phyloP scores from a whole-genome alignment of 2,113 vertebrate species.

The Dasypus novemcinctus region DNA sequence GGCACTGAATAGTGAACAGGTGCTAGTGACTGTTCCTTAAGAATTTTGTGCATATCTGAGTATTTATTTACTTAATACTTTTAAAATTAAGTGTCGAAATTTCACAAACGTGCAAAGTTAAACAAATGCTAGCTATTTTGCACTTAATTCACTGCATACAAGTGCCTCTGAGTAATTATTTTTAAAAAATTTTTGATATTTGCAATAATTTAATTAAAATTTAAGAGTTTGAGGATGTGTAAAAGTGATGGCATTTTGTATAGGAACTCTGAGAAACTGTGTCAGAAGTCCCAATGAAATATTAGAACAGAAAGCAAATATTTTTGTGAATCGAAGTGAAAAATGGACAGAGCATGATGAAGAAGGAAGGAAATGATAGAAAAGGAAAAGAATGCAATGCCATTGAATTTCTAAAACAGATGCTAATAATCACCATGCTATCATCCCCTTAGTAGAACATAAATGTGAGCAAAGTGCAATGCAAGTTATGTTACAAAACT shows the following conservation, averaged over 20 bases:
- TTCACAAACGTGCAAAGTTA: constrained; percentile 48
- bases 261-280: neutral
- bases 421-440: neutral
- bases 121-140: constrained; percentile 32
- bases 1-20: constrained; percentile 43
- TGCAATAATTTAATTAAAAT: constrained; percentile 28
- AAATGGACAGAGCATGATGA: neutral
- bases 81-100: constrained; percentile 53
- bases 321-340: neutral
- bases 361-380: neutral
- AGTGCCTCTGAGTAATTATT: constrained; percentile 16
- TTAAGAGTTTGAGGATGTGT: neutral
- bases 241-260: neutral
- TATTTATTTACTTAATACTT: constrained; percentile 55
- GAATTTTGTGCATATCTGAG: neutral
- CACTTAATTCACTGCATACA: neutral
- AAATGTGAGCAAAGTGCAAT: neutral
- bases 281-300: neutral
- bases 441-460: neutral
- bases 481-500: neutral
- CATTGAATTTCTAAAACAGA: neutral
- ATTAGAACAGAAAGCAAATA: neutral
- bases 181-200: constrained; percentile 17
- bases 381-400: neutral
- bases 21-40: constrained; percentile 30